Base-by-base conservation (phyloP, 2,888 invertebrate species). In the Hypercompe scribonia region DNA sequence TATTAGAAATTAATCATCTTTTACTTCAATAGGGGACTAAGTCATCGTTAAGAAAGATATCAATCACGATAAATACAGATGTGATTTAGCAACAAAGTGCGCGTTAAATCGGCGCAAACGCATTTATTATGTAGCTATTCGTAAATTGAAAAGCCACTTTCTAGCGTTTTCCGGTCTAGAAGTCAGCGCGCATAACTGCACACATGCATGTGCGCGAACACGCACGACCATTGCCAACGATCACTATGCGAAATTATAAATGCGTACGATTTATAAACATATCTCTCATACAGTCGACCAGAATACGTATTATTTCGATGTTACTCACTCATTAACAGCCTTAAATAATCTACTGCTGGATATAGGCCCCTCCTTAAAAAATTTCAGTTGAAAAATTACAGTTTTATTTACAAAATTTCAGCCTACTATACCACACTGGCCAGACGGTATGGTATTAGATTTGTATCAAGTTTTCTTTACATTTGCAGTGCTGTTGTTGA, bases 141-240 rank as follows among this genome's bases (percentile, higher is more conserved):
- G 93, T 90, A 91, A 93, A 94, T 94, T 94, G 94, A 95, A 95
- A 95, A 94, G 94, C 93, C 92, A 95, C 95, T 95, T 95, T 95
- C 95, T 95, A 95, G 91, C 88, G 93, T 94, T 95, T 95, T 95
- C 95, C 95, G 95, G 95, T 95, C 95, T 93, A 94, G 89, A 94
- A 93, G 93, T 85, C 89, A 87, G 85, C 89, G 89, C 90, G 93
- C 94, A 93, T 93, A 90, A 88, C 92, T 93, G 83, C 86, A 91
- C 92, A 90, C 90, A 90, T 85, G 76, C 77, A 75, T 76, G 78
- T 80, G 71, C 65, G 67, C 46, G 72, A 80, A 79, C 83, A 77
- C 79, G 83, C 81, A 83, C 79, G 68, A 67, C 77, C 39, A 76
- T 81, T 63, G 73, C 46, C 69, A 61, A 46, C 58, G 61, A 78